Evolutionary conservation across 2,888 invertebrate species (phyloP), one percentile per base, ranked within the genome.

Genomic region (Chelonus formosanus): DNA sequence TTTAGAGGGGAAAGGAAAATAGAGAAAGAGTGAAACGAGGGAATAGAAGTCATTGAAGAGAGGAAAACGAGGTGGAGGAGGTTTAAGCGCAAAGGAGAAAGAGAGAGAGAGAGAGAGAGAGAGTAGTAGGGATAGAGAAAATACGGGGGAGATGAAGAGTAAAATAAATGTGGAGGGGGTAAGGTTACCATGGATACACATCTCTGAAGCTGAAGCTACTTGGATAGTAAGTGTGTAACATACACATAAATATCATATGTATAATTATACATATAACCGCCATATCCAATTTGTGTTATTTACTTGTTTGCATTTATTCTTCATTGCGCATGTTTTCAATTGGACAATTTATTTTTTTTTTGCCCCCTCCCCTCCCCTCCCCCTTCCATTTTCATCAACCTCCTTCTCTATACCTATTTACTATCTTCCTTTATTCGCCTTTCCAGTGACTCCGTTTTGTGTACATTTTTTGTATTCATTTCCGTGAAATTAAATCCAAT

Each of bases 121-220:
- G 34, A 31, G 58, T 32, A 50, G 59, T 48, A 65, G 57, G 64
- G 59, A n/a, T 10, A 20, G 48, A 36, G 70, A 40, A 50, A 6
- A 52, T 60, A 35, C 36, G 53, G 53, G 45, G 55, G 50, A 44
- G 64, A 40, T 61, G 55, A 53, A 59, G 61, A 59, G 62, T 57
- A 7, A 67, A 73, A 75, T 75, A 71, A 74, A 75, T 2, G 76
- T 73, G 76, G 71, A 75, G 80, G 78, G 76, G 77, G 75, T 61
- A 32, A 73, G 74, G 81, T 81, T 78, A 69, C 79, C 77, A 81
- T 81, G 81, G 81, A 75, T 78, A 81, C 81, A 74, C 76, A 77
- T 78, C 75, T 75, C 76, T 78, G 71, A 70, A 73, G 68, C 65
- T 45, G 10, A 52, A 8, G 31, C 35, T 71, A 68, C 72, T 71